Evolutionary conservation across 2,113 vertebrate genomes (phyloP).

Genomic region (Pandion haliaetus): DNA sequence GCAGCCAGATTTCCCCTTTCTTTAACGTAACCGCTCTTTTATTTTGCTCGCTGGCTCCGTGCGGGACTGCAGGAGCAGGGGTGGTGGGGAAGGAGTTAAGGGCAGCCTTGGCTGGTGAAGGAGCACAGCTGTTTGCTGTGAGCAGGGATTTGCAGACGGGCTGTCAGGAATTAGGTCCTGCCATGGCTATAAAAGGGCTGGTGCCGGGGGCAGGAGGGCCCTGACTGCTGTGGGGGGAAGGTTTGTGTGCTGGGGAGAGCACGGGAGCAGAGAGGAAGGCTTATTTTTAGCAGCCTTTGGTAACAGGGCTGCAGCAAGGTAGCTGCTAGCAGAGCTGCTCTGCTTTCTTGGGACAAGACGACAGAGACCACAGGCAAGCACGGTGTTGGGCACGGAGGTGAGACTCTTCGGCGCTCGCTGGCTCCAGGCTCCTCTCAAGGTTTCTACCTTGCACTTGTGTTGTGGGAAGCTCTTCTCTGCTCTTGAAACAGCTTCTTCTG

Average conservation of each 20-base stretch:
- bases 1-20: not conserved
- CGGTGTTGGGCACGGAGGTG: fast-evolving
- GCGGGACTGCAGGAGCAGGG: not conserved
- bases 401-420: not conserved
- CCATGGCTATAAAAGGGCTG: not conserved
- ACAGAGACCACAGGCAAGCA: not conserved
- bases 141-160: not conserved
- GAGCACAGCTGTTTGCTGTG: not conserved
- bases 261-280: not conserved
- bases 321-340: not conserved
- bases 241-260: not conserved
- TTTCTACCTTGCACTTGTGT: not conserved
- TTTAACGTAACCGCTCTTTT: no score
- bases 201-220: fast-evolving
- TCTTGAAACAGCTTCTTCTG: not conserved
- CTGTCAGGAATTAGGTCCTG: not conserved
- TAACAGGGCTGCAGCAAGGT: not conserved
- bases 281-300: not conserved
- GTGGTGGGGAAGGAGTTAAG: not conserved
- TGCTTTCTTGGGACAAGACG: fast-evolving
- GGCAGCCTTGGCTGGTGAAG: not conserved
- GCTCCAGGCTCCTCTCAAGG: not conserved
- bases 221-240: fast-evolving
- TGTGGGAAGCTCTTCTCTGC: not conserved
- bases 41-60: fast-evolving